phyloP scores from a whole-genome alignment of 2,797 vertebrate genomes.

The Tarsius wallacei region DNA sequence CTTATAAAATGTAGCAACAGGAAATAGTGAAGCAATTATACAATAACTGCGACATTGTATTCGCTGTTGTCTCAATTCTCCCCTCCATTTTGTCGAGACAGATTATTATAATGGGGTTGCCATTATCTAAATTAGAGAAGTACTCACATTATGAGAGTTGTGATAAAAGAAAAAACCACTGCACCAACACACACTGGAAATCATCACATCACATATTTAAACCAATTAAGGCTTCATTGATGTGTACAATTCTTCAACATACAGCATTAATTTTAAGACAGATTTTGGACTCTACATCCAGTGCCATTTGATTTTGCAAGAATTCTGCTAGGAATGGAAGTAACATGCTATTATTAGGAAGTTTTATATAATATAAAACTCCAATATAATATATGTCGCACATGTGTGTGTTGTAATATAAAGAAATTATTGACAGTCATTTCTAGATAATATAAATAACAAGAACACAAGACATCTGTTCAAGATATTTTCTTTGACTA shows the following conservation, averaged over 20 bases:
- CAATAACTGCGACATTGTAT: neutral
- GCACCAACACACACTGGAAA: neutral
- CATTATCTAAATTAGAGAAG: neutral
- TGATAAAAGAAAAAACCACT: neutral
- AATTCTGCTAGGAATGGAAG: neutral
- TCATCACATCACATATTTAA: neutral
- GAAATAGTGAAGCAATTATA: neutral
- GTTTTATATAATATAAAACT: no score
- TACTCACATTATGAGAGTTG: neutral
- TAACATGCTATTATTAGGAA: neutral
- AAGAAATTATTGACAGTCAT: neutral
- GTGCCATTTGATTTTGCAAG: neutral
- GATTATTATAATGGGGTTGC: neutral
- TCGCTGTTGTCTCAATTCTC: neutral
- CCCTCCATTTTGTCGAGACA: neutral
- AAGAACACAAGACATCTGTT: neutral
- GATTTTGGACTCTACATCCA: neutral
- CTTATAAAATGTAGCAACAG: neutral
- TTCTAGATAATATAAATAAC: slow-evolving; percentile 28
- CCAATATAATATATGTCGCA: no score
- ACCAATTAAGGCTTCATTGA: neutral
- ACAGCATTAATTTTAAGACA: neutral
- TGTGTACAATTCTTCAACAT: neutral
- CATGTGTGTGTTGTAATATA: neutral
- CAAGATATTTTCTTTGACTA: slow-evolving; percentile 56